Conservation (phyloP, 2,113 vertebrate genomes). For the Promerops cafer region DNA sequence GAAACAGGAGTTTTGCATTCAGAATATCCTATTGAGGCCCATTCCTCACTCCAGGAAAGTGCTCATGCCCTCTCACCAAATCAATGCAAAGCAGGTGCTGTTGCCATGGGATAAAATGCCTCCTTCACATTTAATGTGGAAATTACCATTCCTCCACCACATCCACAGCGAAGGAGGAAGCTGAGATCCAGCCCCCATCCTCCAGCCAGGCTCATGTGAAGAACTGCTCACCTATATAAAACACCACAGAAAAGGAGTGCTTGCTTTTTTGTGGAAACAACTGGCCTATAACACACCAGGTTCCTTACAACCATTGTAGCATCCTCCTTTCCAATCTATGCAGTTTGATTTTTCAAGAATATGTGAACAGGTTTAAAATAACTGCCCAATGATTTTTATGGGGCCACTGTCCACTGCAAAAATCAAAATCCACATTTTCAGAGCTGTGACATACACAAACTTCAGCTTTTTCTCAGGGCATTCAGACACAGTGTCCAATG, state of each 20-base stretch:
- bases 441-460: not conserved
- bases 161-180: not conserved
- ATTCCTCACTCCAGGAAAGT: not conserved
- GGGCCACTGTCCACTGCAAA: not conserved
- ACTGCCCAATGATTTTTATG: not conserved
- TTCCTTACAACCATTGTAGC: not conserved
- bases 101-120: not conserved
- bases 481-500: not conserved
- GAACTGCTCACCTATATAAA: not conserved
- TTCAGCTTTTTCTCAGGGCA: not conserved
- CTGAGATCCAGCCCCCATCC: not conserved
- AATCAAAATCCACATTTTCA: not conserved
- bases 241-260: not conserved
- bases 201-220: not conserved
- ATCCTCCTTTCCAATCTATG: not conserved
- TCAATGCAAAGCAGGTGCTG: not conserved
- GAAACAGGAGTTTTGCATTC: constrained; percentile 8
- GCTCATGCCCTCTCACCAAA: not conserved
- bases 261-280: not conserved
- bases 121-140: not conserved
- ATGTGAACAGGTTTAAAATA: not conserved
- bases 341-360: not conserved
- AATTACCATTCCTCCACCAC: not conserved
- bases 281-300: not conserved
- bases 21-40: not conserved